Percentiles rank a stretch among this genome's conserved stretches.
phyloP scores from a whole-genome alignment of 2,797 vertebrate genomes.

The Periparus ater region DNA sequence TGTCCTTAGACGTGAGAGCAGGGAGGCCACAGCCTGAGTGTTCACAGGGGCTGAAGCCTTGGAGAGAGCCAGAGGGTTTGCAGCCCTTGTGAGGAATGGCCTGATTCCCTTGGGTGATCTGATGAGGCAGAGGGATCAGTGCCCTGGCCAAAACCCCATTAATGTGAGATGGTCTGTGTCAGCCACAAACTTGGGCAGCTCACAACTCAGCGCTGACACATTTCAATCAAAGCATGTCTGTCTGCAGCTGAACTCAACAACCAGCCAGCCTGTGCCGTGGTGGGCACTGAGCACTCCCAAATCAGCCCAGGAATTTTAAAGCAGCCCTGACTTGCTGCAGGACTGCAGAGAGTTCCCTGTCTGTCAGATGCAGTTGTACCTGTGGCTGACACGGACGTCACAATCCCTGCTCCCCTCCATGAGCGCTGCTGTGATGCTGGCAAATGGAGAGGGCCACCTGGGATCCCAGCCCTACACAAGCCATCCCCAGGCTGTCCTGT shows the following conservation, averaged over 20 bases:
- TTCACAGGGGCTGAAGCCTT: not conserved
- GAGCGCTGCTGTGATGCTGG: not conserved
- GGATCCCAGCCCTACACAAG: constrained; percentile 5
- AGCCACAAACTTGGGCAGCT: not conserved
- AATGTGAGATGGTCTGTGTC: not conserved
- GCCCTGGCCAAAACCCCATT: not conserved
- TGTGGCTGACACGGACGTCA: not conserved
- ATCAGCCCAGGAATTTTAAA: not conserved
- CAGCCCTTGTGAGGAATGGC: not conserved
- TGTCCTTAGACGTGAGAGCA: not conserved
- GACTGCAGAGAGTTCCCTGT: not conserved
- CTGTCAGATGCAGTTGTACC: not conserved
- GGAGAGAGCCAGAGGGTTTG: not conserved
- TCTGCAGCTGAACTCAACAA: constrained; percentile 17
- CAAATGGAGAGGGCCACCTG: constrained; percentile 35
- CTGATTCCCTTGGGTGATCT: not conserved
- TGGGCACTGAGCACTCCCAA: not conserved
- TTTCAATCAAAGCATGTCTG: constrained; percentile 54
- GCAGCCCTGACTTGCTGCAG: not conserved
- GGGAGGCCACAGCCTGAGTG: not conserved
- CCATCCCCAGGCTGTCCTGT: not conserved
- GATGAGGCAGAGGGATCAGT: not conserved
- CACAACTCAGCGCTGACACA: not conserved
- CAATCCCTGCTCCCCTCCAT: not conserved
- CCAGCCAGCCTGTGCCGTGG: not conserved